These are phyloP conservation scores for Cebus imitator DNA, from an alignment of 2,113 vertebrate genomes.

Conservation along the genomic window DNA sequence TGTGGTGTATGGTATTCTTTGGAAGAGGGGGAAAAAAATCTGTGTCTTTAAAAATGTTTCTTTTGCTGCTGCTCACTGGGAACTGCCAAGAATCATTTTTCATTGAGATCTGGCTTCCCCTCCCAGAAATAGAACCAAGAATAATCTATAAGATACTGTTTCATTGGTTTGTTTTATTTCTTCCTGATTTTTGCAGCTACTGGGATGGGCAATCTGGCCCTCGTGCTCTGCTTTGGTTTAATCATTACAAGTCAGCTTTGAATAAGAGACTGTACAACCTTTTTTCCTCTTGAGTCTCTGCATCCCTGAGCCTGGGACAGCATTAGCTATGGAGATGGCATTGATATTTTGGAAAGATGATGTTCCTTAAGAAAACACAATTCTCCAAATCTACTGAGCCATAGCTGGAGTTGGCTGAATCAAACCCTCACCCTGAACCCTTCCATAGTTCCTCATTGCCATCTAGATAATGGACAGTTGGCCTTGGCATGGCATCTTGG, in stretches of 20 bases:
- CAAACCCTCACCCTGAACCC: neutral
- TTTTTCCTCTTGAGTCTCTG: neutral
- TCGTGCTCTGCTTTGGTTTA: neutral
- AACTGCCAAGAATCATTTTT: neutral
- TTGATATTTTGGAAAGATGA: neutral
- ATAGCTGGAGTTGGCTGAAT: neutral
- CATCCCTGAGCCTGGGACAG: neutral
- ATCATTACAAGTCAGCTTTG: neutral
- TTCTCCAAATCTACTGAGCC: neutral
- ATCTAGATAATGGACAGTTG: neutral
- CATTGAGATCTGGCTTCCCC: neutral
- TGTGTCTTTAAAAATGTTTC: conserved; percentile 1
- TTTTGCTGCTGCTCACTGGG: neutral
- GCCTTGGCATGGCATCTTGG: neutral
- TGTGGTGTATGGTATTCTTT: neutral
- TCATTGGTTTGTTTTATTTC: neutral
- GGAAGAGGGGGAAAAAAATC: neutral
- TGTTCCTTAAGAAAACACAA: neutral
- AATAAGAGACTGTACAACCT: neutral
- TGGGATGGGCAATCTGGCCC: neutral
- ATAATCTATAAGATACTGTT: neutral
- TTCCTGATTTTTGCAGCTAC: neutral
- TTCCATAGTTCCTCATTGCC: neutral
- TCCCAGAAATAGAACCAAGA: neutral
- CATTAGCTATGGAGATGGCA: neutral